Percentiles rank a stretch among this genome's conserved stretches.
These are phyloP conservation scores for Grapholita molesta DNA, from an alignment of 1,140 invertebrate species.

Conservation along the genomic window DNA sequence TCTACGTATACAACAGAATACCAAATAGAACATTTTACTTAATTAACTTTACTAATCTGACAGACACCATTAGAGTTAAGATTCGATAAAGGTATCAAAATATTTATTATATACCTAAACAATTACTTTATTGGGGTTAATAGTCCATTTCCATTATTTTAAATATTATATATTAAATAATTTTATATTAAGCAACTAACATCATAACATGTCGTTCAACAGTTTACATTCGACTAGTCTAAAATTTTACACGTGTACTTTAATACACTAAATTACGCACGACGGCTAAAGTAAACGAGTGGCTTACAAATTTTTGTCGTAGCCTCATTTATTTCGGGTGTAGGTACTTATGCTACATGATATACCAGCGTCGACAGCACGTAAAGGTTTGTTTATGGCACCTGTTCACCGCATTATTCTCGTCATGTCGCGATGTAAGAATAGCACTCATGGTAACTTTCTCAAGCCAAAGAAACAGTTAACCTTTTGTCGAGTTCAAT, in stretches of 20 bases:
- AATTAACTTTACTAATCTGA: not conserved
- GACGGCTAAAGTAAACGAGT: not conserved
- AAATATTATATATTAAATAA: too few relatives aligned
- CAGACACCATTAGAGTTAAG: too few relatives aligned
- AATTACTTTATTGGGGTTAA: too few relatives aligned
- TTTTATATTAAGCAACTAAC: too few relatives aligned
- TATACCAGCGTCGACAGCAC: not conserved
- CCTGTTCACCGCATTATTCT: conserved; percentile 27
- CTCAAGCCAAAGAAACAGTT: conserved; percentile 49
- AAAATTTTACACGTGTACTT: too few relatives aligned
- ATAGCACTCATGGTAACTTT: conserved; percentile 38
- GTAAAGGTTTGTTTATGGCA: conserved; percentile 3
- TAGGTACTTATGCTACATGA: not conserved
- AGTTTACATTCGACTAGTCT: too few relatives aligned
- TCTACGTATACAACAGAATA: not conserved
- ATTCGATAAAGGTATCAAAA: too few relatives aligned
- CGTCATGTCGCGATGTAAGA: conserved; percentile 34
- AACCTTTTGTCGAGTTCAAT: conserved; percentile 43
- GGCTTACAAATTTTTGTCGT: not conserved
- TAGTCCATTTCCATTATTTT: too few relatives aligned
- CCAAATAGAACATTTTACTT: not conserved
- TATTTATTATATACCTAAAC: too few relatives aligned
- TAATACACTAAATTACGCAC: too few relatives aligned
- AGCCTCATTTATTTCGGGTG: not conserved
- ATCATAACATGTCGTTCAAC: too few relatives aligned